These are phyloP conservation scores for Hycleus cichorii DNA, from an alignment of 1,140 invertebrate species.

Conservation along the genomic window DNA sequence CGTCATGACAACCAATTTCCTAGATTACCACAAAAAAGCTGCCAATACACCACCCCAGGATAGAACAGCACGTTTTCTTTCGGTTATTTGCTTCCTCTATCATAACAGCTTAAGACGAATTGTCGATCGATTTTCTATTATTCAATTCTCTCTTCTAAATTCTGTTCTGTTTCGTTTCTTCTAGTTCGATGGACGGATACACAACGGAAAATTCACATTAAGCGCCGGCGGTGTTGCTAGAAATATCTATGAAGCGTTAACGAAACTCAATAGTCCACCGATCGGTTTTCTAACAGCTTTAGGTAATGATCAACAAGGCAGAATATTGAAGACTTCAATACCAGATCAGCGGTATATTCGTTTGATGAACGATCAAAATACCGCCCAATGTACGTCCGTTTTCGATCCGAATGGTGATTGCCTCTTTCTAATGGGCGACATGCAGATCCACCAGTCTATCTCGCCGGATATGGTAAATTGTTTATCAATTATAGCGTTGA, in stretches of 20 bases:
- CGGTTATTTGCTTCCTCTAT: no score
- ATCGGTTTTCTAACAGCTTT: conserved; percentile 68
- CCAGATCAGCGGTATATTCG: conserved; percentile 8
- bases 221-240: conserved; percentile 80
- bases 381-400: conserved; percentile 67
- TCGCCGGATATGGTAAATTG: conserved; percentile 50
- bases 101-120: no score
- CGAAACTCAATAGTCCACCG: conserved; percentile 57
- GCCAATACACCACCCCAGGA: no score
- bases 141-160: not conserved
- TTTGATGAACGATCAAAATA: conserved; percentile 39
- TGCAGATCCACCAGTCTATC: conserved; percentile 70
- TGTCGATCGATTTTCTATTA: no score
- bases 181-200: conserved; percentile 72
- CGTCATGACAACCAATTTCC: no score
- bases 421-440: conserved; percentile 72
- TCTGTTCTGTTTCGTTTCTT: not conserved
- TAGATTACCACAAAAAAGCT: no score
- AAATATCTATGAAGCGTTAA: conserved; percentile 82
- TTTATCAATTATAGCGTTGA: no score
- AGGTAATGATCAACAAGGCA: conserved; percentile 60
- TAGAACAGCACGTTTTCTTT: no score
- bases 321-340: conserved; percentile 31
- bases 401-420: conserved; percentile 69
- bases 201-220: conserved; percentile 53